phyloP scores from a whole-genome alignment of 2,113 vertebrate species.

The Lophius piscatorius region DNA sequence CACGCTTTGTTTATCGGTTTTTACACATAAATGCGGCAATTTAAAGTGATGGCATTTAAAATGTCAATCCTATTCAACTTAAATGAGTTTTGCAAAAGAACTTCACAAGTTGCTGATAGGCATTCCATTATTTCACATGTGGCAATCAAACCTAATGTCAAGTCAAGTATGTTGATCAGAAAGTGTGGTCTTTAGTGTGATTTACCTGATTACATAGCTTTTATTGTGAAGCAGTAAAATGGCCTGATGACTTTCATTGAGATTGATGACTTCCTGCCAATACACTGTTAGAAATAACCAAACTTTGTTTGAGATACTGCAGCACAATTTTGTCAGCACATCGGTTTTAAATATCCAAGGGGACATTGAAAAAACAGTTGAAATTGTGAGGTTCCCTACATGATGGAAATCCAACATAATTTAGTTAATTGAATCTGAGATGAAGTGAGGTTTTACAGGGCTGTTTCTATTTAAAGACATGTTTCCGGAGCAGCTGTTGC shows the following conservation, averaged over 20 bases:
- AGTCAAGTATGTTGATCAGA: no score
- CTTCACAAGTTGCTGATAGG: no score
- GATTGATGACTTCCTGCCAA: not conserved
- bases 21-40: slow-evolving; percentile 10
- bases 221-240: not conserved
- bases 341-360: not conserved
- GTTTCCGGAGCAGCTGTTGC: slow-evolving; percentile 25
- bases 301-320: not conserved
- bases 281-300: not conserved
- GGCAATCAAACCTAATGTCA: no score
- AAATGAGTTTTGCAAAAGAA: not conserved
- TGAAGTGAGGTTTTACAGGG: not conserved
- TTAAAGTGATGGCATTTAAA: slow-evolving; percentile 32
- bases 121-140: no score
- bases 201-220: no score
- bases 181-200: no score
- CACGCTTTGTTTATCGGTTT: no score
- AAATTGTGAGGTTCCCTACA: not conserved
- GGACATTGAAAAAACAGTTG: no score
- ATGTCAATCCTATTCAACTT: slow-evolving; percentile 6
- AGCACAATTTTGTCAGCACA: not conserved
- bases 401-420: not conserved
- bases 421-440: not conserved
- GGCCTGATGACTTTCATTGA: not conserved
- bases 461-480: no score